These are phyloP conservation scores for Peromyscus polionotus DNA, from an alignment of 2,113 vertebrate genomes.

Conservation along the genomic window DNA sequence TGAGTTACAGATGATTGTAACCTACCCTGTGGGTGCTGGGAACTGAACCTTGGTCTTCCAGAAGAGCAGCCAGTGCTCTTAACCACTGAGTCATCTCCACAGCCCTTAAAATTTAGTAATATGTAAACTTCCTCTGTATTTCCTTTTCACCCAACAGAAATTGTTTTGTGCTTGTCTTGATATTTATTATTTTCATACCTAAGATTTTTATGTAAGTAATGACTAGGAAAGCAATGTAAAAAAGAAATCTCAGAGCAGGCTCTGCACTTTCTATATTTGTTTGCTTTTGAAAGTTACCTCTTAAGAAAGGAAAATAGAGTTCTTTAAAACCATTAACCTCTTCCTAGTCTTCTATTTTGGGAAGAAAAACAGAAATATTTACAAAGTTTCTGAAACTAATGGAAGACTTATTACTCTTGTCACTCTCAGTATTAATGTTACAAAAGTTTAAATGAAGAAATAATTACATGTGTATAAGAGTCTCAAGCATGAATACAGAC, in stretches of 20 bases:
- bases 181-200: neutral
- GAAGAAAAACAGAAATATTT: neutral
- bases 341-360: neutral
- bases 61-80: neutral
- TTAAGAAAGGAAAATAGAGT: neutral
- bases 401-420: neutral
- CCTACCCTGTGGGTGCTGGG: neutral
- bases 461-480: neutral
- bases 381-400: neutral
- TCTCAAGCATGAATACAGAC: neutral
- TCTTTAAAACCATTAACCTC: neutral
- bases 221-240: neutral
- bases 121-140: neutral
- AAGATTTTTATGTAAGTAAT: neutral
- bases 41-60: neutral
- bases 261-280: neutral
- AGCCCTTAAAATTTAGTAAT: neutral
- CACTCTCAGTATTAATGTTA: neutral
- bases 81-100: neutral
- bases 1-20: too few relatives aligned
- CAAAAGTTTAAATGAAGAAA: neutral
- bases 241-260: neutral
- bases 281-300: constrained; percentile 29
- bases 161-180: neutral
- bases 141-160: neutral